phyloP scores from a whole-genome alignment of 2,113 vertebrate species.

The Climacteris rufus region DNA sequence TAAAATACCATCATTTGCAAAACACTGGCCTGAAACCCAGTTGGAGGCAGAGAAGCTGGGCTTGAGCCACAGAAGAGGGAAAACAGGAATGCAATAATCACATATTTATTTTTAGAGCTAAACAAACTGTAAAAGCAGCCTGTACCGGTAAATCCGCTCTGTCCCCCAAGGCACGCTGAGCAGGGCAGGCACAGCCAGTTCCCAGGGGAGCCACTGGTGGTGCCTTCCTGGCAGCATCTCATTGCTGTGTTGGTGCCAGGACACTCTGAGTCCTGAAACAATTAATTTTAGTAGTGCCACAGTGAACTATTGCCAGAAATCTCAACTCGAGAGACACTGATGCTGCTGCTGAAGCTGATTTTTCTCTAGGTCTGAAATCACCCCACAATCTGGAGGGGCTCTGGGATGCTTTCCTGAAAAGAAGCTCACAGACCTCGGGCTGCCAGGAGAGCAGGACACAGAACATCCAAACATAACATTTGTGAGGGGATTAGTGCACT shows the following conservation, averaged over 20 bases:
- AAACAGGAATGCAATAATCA: background rate
- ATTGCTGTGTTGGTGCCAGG: background rate
- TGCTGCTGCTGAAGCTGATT: background rate
- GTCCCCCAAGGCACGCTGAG: background rate
- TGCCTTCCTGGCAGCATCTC: background rate
- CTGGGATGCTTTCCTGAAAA: background rate
- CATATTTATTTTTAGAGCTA: slow-evolving; percentile 5
- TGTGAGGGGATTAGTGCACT: background rate
- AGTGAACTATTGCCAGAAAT: background rate
- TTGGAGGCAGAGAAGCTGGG: background rate
- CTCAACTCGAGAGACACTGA: background rate
- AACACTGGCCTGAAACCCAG: background rate
- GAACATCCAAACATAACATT: background rate
- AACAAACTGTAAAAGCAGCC: background rate
- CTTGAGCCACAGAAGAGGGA: background rate
- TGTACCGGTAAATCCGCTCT: background rate
- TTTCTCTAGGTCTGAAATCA: background rate
- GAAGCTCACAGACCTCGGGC: background rate
- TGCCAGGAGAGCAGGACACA: background rate
- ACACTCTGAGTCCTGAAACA: background rate
- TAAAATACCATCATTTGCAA: slow-evolving; percentile 52
- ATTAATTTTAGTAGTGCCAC: slow-evolving; percentile 34
- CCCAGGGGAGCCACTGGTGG: background rate
- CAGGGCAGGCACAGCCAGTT: background rate
- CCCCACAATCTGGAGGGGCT: background rate